Evolutionary conservation across 2,888 invertebrate species (phyloP).

Genomic region (Drosophila austrosaltans): DNA sequence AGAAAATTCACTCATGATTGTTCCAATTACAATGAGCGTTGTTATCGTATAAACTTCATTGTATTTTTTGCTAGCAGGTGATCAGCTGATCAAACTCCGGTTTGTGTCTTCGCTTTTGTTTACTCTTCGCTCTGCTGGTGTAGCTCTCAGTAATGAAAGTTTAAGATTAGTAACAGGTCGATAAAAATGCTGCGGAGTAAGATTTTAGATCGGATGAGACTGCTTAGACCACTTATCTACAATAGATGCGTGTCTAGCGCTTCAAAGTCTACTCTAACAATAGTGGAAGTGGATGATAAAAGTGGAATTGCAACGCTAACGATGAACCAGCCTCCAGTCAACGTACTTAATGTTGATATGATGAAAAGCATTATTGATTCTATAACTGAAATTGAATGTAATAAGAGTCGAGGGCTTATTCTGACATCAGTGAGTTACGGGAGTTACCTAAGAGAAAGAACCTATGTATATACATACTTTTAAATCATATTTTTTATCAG

Average conservation of each 20-base stretch:
- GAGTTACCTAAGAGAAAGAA: neutral
- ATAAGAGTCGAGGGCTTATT: slow-evolving; percentile 89
- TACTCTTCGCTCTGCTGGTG: slow-evolving; percentile 21
- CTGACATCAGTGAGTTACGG: slow-evolving; percentile 88
- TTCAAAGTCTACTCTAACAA: slow-evolving; percentile 82
- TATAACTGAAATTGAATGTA: slow-evolving; percentile 85
- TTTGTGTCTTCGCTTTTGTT: slow-evolving; percentile 20
- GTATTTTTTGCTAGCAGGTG: slow-evolving; percentile 4
- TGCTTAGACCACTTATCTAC: slow-evolving; percentile 10
- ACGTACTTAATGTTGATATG: slow-evolving; percentile 90
- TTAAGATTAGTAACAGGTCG: slow-evolving; percentile 23
- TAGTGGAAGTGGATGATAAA: slow-evolving; percentile 86
- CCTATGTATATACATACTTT: neutral
- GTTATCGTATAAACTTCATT: slow-evolving; percentile 17
- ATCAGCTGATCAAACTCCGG: slow-evolving; percentile 24
- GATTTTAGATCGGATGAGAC: slow-evolving; percentile 4
- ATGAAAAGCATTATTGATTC: slow-evolving; percentile 87
- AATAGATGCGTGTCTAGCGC: slow-evolving; percentile 29
- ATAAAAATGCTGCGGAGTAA: slow-evolving; percentile 40
- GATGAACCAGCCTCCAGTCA: slow-evolving; percentile 91
- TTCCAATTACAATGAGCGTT: neutral
- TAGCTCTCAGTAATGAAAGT: slow-evolving; percentile 20
- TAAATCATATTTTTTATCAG: slow-evolving; percentile 24
- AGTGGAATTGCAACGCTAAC: slow-evolving; percentile 89
- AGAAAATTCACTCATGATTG: neutral